These are phyloP conservation scores for Mungos mungo DNA, from an alignment of 2,113 vertebrate species.

Conservation along the genomic window DNA sequence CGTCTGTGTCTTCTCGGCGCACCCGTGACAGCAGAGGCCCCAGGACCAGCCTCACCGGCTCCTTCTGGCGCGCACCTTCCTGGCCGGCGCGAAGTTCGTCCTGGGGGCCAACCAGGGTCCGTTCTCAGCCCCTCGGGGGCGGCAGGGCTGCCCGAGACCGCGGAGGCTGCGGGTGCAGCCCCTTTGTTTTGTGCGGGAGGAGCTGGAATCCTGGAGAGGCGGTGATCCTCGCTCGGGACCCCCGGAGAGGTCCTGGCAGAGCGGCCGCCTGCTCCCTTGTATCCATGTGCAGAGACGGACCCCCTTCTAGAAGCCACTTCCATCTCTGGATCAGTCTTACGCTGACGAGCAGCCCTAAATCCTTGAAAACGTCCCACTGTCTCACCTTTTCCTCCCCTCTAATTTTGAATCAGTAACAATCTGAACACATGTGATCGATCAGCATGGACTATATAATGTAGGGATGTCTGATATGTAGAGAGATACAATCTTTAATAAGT, in stretches of 20 bases:
- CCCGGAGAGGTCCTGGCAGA: neutral
- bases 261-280: fast-evolving
- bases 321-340: fast-evolving
- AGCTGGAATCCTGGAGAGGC: neutral
- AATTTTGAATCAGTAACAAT: neutral
- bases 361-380: neutral
- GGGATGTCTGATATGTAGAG: fast-evolving
- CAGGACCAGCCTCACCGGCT: fast-evolving
- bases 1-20: fast-evolving
- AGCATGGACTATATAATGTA: fast-evolving
- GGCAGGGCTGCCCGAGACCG: neutral
- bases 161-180: neutral
- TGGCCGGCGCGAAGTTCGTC: no score
- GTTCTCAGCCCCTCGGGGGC: neutral
- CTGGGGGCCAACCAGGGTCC: neutral
- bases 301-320: neutral
- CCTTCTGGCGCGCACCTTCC: fast-evolving
- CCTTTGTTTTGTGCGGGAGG: neutral
- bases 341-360: neutral
- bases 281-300: neutral
- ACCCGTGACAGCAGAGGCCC: neutral
- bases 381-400: neutral
- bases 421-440: neutral
- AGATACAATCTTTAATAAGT: neutral
- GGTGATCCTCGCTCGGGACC: neutral